phyloP scores from a whole-genome alignment of 2,113 vertebrate genomes.

The Solea senegalensis region DNA sequence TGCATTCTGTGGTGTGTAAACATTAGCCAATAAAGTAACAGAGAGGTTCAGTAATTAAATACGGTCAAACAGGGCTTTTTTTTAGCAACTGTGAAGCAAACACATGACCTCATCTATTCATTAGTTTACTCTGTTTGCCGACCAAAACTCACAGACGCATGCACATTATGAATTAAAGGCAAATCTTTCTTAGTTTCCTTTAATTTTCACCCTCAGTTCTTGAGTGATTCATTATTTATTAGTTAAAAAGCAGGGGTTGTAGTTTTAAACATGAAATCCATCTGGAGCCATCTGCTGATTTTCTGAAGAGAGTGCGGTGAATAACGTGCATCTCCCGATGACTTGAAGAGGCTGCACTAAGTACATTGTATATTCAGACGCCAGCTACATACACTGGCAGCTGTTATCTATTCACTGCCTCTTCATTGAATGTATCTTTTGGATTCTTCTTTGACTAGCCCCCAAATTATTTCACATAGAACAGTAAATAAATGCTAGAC shows the following conservation, averaged over 20 bases:
- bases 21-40: conserved; percentile 1
- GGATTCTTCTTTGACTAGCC: background rate
- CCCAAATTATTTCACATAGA: background rate
- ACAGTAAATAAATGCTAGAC: conserved; percentile 1
- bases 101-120: background rate
- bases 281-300: too few relatives aligned
- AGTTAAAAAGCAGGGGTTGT: too few relatives aligned
- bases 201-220: too few relatives aligned
- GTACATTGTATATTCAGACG: background rate
- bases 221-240: too few relatives aligned
- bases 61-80: too few relatives aligned
- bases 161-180: background rate
- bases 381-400: background rate
- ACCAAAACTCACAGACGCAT: background rate
- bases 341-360: background rate
- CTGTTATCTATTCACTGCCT: background rate
- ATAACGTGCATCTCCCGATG: too few relatives aligned
- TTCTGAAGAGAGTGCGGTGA: too few relatives aligned
- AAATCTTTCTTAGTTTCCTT: too few relatives aligned
- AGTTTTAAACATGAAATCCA: too few relatives aligned
- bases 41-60: conserved; percentile 25
- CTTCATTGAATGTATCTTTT: background rate
- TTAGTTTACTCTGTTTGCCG: background rate
- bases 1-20: background rate
- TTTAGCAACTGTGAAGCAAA: conserved; percentile 3